A percentile compares a stretch with the other conserved stretches of the same genome.
These are phyloP conservation scores for Stenichneumon culpator DNA, from an alignment of 2,888 invertebrate genomes.

Conservation along the genomic window DNA sequence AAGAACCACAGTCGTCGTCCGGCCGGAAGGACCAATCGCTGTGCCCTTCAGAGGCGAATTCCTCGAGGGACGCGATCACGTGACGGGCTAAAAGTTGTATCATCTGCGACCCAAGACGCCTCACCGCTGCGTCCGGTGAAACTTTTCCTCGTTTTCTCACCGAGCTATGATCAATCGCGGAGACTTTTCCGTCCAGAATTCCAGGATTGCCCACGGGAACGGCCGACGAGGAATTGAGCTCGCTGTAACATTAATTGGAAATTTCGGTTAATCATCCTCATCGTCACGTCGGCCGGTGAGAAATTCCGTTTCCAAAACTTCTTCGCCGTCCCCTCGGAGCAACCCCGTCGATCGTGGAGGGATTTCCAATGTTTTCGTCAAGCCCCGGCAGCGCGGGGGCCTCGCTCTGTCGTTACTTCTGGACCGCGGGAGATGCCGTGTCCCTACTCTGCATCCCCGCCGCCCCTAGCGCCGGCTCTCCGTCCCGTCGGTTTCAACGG, in stretches of 20 bases:
- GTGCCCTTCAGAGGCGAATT: not conserved
- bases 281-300: conserved; percentile 40
- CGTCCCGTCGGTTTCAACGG: conserved; percentile 70
- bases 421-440: conserved; percentile 8
- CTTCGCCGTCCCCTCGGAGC: not conserved
- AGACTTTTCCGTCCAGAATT: not conserved
- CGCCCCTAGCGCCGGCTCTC: not conserved
- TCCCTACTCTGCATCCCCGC: not conserved
- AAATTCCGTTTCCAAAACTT: conserved; percentile 37
- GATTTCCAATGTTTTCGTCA: conserved; percentile 68
- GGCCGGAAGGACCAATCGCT: not conserved
- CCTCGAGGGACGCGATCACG: not conserved
- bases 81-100: not conserved
- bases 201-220: not conserved
- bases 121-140: not conserved
- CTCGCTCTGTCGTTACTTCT: conserved; percentile 44
- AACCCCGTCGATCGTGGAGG: conserved; percentile 40
- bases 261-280: conserved; percentile 46
- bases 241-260: conserved; percentile 54
- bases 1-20: not conserved
- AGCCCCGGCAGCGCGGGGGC: conserved; percentile 25
- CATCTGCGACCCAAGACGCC: not conserved
- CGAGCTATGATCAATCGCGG: conserved; percentile 34
- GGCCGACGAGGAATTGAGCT: not conserved
- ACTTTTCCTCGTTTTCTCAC: conserved; percentile 15